Evolutionary conservation across 2,797 vertebrate species (phyloP).

Genomic region (Chaetophractus vellerosus): DNA sequence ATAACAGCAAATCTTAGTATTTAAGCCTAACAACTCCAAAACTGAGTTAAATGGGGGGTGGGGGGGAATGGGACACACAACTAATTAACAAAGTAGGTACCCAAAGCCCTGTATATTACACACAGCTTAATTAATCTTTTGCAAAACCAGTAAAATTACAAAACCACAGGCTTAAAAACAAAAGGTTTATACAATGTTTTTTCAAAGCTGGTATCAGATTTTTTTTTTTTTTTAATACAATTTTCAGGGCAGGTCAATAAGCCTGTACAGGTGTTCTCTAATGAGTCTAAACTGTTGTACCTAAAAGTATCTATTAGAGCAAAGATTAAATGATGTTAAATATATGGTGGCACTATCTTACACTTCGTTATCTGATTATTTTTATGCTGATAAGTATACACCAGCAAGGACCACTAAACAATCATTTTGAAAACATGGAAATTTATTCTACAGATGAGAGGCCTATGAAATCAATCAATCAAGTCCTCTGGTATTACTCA

Average conservation of each 20-base stretch:
- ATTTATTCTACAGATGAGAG: background rate
- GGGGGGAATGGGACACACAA: background rate
- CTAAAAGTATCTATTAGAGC: background rate
- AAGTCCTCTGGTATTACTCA: background rate
- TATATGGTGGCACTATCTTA: background rate
- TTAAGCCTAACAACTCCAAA: constrained; percentile 27
- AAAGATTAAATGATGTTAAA: background rate
- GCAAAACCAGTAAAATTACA: background rate
- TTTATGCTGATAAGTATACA: background rate
- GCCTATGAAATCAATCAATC: background rate
- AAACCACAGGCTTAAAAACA: background rate
- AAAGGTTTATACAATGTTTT: background rate
- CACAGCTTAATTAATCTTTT: background rate
- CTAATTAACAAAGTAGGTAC: constrained; percentile 26
- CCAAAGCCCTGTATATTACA: constrained; percentile 24
- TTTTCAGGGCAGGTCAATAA: background rate
- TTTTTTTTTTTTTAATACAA: background rate
- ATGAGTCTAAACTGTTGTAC: background rate
- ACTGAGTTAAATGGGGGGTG: background rate
- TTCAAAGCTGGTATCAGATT: background rate
- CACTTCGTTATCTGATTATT: background rate
- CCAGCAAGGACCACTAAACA: background rate
- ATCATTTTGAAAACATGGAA: background rate
- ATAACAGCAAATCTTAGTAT: constrained; percentile 31
- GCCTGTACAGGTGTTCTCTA: background rate